phyloP scores from a whole-genome alignment of 2,797 vertebrate species.

The Centroberyx gerrardi region DNA sequence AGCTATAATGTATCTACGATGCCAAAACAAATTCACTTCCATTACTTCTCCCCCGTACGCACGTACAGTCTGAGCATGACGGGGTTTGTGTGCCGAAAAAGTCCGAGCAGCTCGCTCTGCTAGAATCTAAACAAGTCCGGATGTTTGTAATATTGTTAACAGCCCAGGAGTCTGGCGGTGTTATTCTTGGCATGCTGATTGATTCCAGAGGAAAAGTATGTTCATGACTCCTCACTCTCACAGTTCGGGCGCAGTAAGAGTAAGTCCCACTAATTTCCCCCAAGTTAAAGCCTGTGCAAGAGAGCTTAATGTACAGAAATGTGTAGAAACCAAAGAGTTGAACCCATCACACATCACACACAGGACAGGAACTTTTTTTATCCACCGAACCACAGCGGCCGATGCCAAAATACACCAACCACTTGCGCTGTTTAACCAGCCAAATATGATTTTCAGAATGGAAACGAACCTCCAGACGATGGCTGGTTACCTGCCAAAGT shows the following conservation, averaged over 20 bases:
- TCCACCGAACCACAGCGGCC: neutral
- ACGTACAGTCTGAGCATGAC: neutral
- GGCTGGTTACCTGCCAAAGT: neutral
- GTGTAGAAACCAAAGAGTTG: too few species aligned
- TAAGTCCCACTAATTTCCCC: slow-evolving; percentile 35
- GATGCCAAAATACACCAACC: neutral
- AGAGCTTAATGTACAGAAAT: neutral
- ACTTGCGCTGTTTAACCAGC: neutral
- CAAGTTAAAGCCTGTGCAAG: neutral
- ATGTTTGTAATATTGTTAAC: slow-evolving; percentile 78
- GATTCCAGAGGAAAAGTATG: slow-evolving; percentile 72
- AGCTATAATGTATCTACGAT: neutral
- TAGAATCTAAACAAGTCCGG: slow-evolving; percentile 62
- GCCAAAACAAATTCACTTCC: slow-evolving; percentile 3
- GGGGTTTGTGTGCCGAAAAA: slow-evolving; percentile 2
- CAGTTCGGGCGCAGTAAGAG: slow-evolving; percentile 12
- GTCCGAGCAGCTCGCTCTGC: slow-evolving; percentile 42
- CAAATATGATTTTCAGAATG: slow-evolving; percentile 23
- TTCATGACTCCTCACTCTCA: slow-evolving; percentile 58
- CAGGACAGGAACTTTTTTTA: slow-evolving; percentile 5
- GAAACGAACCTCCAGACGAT: slow-evolving; percentile 13
- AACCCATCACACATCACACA: neutral
- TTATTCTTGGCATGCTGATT: slow-evolving; percentile 72
- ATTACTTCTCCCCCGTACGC: neutral
- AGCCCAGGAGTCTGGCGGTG: slow-evolving; percentile 57